A percentile compares a stretch with the other conserved stretches of the same genome.
Conservation (phyloP, 2,797 vertebrate genomes). For the Scolopax bukidnonensis region DNA sequence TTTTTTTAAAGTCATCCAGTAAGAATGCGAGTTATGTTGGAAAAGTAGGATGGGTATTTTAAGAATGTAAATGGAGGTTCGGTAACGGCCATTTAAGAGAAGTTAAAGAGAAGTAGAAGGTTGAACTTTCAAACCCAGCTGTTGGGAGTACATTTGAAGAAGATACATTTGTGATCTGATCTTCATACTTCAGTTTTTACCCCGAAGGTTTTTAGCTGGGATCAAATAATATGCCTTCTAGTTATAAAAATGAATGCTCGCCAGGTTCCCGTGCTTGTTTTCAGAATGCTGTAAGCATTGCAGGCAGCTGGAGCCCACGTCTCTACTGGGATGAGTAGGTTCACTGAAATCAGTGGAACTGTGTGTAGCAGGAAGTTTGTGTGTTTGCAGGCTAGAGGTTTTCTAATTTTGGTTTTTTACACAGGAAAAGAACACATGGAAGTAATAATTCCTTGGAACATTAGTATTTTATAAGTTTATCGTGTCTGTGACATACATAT, state of each 20-base stretch:
- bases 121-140: background rate
- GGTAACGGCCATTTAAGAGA: background rate
- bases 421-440: background rate
- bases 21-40: background rate
- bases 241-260: background rate
- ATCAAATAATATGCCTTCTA: background rate
- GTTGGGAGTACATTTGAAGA: background rate
- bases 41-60: background rate
- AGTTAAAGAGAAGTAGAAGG: background rate
- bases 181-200: background rate
- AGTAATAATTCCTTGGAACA: background rate
- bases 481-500: background rate
- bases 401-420: background rate
- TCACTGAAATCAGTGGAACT: background rate
- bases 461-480: background rate
- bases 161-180: background rate
- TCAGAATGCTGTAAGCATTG: background rate
- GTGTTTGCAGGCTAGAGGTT: background rate
- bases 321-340: background rate
- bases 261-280: background rate
- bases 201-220: background rate
- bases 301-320: background rate
- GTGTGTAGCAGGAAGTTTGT: background rate
- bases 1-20: background rate
- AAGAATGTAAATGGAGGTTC: background rate